These are phyloP conservation scores for Dunckerocampus dactyliophorus DNA, from an alignment of 2,113 vertebrate species.

Conservation along the genomic window DNA sequence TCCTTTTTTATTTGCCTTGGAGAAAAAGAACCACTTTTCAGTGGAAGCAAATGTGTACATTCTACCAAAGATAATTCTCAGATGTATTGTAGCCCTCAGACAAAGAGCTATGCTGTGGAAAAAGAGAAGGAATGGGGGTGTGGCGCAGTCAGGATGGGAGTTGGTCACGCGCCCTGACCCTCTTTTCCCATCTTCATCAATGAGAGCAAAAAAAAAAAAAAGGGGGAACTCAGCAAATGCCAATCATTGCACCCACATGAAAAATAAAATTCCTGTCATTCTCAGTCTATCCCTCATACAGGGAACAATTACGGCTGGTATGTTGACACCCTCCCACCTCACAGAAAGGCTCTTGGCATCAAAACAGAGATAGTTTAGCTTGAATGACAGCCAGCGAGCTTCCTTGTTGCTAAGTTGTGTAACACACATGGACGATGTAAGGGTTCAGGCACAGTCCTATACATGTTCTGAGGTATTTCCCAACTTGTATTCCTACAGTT, in stretches of 20 bases:
- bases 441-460: neutral
- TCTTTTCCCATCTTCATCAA: constrained; percentile 41
- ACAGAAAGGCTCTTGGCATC: constrained; percentile 17
- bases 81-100: too few relatives aligned
- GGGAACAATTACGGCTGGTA: constrained; percentile 55
- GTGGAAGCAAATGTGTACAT: too few relatives aligned
- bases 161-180: constrained; percentile 30
- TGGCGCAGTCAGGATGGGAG: constrained; percentile 29
- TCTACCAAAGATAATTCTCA: too few relatives aligned
- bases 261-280: constrained; percentile 68
- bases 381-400: constrained; percentile 14
- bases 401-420: constrained; percentile 3
- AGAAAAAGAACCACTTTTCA: too few relatives aligned
- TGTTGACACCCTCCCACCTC: constrained; percentile 17
- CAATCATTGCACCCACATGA: constrained; percentile 32
- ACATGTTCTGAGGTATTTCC: neutral
- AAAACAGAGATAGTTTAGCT: constrained; percentile 4
- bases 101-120: neutral
- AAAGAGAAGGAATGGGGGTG: constrained; percentile 9
- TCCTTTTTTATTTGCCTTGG: too few relatives aligned
- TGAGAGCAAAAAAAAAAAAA: constrained; percentile 20
- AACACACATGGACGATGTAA: constrained; percentile 3
- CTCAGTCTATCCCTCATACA: constrained; percentile 34
- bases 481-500: constrained; percentile 64
- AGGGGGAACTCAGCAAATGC: constrained; percentile 63